phyloP scores from a whole-genome alignment of 2,113 vertebrate genomes.

The Thunnus thynnus region DNA sequence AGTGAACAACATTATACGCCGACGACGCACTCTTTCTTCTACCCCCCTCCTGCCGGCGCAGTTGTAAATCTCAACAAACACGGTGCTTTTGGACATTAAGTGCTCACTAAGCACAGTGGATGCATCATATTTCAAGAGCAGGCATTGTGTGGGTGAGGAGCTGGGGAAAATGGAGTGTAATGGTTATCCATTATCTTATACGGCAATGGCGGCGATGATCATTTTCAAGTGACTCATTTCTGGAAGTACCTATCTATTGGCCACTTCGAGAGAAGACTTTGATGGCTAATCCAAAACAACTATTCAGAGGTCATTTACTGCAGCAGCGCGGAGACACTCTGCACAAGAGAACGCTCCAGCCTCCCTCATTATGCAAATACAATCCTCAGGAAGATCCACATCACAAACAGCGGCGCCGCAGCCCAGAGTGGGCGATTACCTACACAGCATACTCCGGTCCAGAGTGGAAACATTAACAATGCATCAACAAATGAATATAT shows the following conservation, averaged over 20 bases:
- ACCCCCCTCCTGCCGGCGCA: constrained; percentile 58
- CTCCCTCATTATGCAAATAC: constrained; percentile 83
- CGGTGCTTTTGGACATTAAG: constrained; percentile 85
- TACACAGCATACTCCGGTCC: constrained; percentile 50
- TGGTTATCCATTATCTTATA: constrained; percentile 87
- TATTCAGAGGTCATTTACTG: constrained; percentile 80
- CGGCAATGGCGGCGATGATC: constrained; percentile 79
- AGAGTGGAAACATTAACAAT: constrained; percentile 67
- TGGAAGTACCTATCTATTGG: constrained; percentile 83
- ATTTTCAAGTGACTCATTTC: constrained; percentile 87
- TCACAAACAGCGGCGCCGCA: constrained; percentile 58
- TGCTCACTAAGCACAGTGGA: constrained; percentile 83
- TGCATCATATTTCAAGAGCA: constrained; percentile 87
- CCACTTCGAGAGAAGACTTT: constrained; percentile 82
- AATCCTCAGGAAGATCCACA: constrained; percentile 74
- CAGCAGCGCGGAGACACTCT: constrained; percentile 67
- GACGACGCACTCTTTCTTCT: constrained; percentile 73
- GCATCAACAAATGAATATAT: constrained; percentile 71
- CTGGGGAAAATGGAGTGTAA: constrained; percentile 82
- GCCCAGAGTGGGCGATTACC: constrained; percentile 72
- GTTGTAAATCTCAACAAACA: constrained; percentile 85
- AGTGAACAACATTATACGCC: constrained; percentile 81
- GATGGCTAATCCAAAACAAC: constrained; percentile 85
- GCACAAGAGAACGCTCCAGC: constrained; percentile 76
- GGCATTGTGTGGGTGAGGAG: constrained; percentile 81